Conservation (phyloP, 2,888 invertebrate species). For the Hyalella azteca region DNA sequence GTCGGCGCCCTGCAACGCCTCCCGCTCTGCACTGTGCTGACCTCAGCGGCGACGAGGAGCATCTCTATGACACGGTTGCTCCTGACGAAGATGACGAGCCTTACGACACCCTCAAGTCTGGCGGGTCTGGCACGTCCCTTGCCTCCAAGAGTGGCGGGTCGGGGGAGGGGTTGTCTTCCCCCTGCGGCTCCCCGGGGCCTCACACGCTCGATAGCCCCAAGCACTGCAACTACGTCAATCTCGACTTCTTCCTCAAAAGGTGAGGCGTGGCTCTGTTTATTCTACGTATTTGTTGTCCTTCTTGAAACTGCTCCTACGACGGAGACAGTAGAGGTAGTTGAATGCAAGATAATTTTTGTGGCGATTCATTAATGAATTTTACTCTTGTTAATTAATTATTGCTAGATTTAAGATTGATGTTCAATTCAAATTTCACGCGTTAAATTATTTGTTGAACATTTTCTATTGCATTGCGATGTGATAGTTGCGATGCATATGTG, state of each 20-base stretch:
- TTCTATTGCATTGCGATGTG: no score
- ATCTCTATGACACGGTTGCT: conserved; percentile 68
- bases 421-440: no score
- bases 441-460: no score
- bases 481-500: no score
- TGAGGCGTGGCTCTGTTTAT: conserved; percentile 39
- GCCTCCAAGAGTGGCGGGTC: conserved; percentile 57
- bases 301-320: no score
- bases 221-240: conserved; percentile 84
- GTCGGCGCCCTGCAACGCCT: conserved; percentile 43
- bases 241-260: conserved; percentile 79
- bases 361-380: no score
- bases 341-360: no score
- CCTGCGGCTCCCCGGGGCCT: conserved; percentile 48
- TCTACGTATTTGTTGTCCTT: no score
- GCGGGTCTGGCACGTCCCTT: conserved; percentile 59
- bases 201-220: conserved; percentile 56
- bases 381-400: no score
- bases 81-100: conserved; percentile 66
- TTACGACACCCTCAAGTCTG: conserved; percentile 57
- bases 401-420: no score
- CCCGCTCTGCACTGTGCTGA: conserved; percentile 50
- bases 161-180: conserved; percentile 49
- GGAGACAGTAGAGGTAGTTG: no score
- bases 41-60: conserved; percentile 62